Base-by-base conservation (phyloP, 2,888 invertebrate genomes). In the Isotomurus palustris region DNA sequence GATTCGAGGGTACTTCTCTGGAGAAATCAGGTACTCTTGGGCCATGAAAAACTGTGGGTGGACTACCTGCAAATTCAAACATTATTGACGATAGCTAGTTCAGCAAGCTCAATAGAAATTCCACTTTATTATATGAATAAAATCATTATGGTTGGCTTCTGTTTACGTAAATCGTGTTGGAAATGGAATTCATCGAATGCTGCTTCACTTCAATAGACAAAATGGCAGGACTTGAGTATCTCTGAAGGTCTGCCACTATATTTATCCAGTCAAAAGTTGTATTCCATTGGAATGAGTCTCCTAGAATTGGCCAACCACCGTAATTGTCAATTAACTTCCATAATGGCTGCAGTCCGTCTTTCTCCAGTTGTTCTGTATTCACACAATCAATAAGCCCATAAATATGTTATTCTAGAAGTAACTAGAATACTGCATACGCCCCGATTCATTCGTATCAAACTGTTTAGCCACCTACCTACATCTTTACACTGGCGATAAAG, bases 1-100 rank as follows among this genome's bases (percentile, higher is more conserved):
- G 19, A 60, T 48, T 48, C 56, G 45, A 17, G 51, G 27, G 24
- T 58, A 50, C 43, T 56, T 60, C 17, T 58, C 35, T 6, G 58
- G 56, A n/a, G 41, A n/a, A 10, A 56, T 28, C 21, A 64, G 49
- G 29, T 61, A 64, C 40, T 64, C 64, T 24, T 53, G 51, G 10
- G 56, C 44, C 6, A 64, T 27, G 49, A 64, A 64, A 27, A 64
- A 58, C 1, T 56, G 38, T 10, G 64, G 64, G n/a, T 64, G 60
- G 19, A 58, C 50, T 29, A 56, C 25, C 56, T 56, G 36, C 14
- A 47, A 10, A 32, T 10, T 10, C 14, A 32, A 32, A n/a, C n/a
- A n/a, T n/a, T n/a, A n/a, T n/a, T n/a, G n/a, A n/a, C n/a, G n/a
- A n/a, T n/a, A n/a, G n/a, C n/a, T n/a, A n/a, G n/a, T n/a, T n/a